phyloP scores from a whole-genome alignment of 2,888 invertebrate species.

The Stenodema calcarata region DNA sequence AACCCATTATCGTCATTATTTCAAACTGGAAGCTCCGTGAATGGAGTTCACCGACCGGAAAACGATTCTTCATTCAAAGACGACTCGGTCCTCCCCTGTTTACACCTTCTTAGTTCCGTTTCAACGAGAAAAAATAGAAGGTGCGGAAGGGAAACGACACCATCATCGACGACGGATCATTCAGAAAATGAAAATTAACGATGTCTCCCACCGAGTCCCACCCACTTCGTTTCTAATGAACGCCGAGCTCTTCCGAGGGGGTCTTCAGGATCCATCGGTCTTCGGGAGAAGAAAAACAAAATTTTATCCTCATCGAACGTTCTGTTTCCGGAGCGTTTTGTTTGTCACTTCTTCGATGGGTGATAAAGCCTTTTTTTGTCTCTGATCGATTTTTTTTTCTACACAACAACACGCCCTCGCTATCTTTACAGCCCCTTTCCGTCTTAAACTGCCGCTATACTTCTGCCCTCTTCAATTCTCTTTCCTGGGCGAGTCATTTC shows the following conservation, averaged over 20 bases:
- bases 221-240: background rate
- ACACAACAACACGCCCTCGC: background rate
- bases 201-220: background rate
- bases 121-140: background rate
- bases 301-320: background rate
- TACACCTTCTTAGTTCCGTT: background rate
- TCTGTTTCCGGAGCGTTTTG: constrained; percentile 22
- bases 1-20: too few species aligned
- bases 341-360: background rate
- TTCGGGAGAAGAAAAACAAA: constrained; percentile 22
- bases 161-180: background rate
- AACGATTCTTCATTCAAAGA: background rate
- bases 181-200: constrained; percentile 10
- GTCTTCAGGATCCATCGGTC: background rate
- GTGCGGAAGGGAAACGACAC: background rate
- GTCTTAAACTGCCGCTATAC: background rate
- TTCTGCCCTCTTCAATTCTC: too few species aligned
- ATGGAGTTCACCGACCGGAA: background rate
- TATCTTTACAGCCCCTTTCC: background rate
- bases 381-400: background rate
- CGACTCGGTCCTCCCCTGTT: background rate
- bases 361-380: background rate
- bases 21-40: too few species aligned
- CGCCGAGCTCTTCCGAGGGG: background rate
- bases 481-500: background rate